A percentile compares a stretch with the other conserved stretches of the same genome.
These are phyloP conservation scores for Chaetophractus vellerosus DNA, from an alignment of 2,797 vertebrate genomes.

Conservation along the genomic window DNA sequence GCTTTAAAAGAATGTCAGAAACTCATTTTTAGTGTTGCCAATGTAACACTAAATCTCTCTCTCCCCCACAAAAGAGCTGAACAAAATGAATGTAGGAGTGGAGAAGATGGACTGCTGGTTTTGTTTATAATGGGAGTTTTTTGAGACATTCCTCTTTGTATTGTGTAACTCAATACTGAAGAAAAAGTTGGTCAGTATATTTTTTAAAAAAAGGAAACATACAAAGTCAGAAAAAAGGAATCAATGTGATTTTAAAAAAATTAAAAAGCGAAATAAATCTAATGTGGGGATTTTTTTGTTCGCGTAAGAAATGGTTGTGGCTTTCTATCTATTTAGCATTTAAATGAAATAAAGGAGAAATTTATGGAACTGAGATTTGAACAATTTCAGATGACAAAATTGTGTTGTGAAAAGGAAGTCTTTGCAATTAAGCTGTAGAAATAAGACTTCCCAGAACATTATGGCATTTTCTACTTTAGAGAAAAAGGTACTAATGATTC, in stretches of 20 bases:
- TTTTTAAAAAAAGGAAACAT: slow-evolving; percentile 1
- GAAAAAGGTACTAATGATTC: not conserved
- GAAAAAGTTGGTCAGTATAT: not conserved
- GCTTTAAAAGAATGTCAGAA: not conserved
- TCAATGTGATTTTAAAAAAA: not conserved
- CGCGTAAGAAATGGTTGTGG: not conserved
- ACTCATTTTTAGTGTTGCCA: not conserved
- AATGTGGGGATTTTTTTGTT: not conserved
- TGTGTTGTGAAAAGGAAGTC: not conserved
- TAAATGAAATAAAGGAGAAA: not conserved
- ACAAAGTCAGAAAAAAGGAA: not conserved
- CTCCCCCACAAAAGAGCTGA: not conserved
- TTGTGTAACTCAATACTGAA: not conserved
- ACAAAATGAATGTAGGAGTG: not conserved
- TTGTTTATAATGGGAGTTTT: not conserved
- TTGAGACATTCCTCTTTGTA: not conserved
- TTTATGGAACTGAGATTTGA: not conserved
- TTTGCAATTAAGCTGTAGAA: not conserved
- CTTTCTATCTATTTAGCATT: not conserved
- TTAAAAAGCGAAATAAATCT: not conserved
- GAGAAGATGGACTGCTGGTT: not conserved
- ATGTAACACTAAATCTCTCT: not conserved
- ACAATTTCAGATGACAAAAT: not conserved
- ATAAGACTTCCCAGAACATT: not conserved
- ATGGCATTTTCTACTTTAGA: not conserved